Evolutionary conservation across 2,113 vertebrate genomes (phyloP), one percentile per base, ranked within the genome.

Genomic region (Tachysurus vachellii): DNA sequence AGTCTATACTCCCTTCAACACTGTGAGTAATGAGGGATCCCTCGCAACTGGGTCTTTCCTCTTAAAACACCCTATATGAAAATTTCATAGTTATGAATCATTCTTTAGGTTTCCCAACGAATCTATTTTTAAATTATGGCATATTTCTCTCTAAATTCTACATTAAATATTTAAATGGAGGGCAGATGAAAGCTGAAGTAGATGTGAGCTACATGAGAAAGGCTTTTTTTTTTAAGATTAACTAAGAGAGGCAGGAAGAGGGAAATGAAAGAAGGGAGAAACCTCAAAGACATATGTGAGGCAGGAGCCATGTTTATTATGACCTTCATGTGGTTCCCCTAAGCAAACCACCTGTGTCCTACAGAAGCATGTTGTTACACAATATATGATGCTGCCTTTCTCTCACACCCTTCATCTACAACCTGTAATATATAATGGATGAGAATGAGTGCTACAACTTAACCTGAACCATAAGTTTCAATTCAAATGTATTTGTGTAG

Each of bases 251-350:
- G 79, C 89, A 88, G 87, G 87, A 90, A 90, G 85, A 88, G 76
- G 47, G 84, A 28, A 88, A 90, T 88, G 87, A 88, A 76, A 87
- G 87, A 80, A 42, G 61, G 62, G 85, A 82, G 82, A 90, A 90
- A 90, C 89, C 89, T 90, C 87, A 90, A 86, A 90, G 82, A 90
- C 89, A 90, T 87, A 88, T 90, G 89, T 90, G 82, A 90, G 79
- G 82, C 89, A 88, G 85, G 56, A 82, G 83, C 75, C 89, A 82
- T 90, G 87, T 88, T 90, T 88, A 87, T 88, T 90, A 88, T 70
- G 75, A 64, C 87, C 89, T 90, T 90, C 85, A 90, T 90, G 89
- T 90, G 89, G 89, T 90, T 88, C 87, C 70, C 82, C 87, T 76
- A 56, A 87, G 77, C 82, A 87, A 90, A 90, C 89, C 89, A 87